Conservation (phyloP, 1,140 invertebrate species). For the Drosophila obscura region DNA sequence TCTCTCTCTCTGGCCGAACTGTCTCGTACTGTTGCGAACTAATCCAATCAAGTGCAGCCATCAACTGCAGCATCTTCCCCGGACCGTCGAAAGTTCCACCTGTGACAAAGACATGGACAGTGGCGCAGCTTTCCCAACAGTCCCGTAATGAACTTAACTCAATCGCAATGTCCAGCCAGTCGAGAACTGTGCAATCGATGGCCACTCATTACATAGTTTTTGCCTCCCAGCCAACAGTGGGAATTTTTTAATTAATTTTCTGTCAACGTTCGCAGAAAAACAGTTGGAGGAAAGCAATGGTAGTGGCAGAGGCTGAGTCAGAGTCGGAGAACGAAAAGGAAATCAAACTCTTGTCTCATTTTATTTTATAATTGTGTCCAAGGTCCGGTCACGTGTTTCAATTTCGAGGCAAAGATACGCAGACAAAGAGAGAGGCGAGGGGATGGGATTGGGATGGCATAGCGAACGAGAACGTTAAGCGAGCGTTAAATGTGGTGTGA, state of each 20-base stretch:
- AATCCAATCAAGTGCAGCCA: slow-evolving; percentile 63
- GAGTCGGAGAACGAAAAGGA: slow-evolving; percentile 17
- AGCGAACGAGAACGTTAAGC: background rate
- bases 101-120: slow-evolving; percentile 20
- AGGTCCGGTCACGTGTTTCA: slow-evolving; percentile 43
- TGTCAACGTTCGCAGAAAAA: slow-evolving; percentile 73
- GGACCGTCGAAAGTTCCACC: slow-evolving; percentile 38
- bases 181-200: slow-evolving; percentile 40
- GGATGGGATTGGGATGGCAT: background rate
- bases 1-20: background rate
- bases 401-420: slow-evolving; percentile 5
- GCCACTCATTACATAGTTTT: slow-evolving; percentile 48
- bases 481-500: background rate
- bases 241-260: slow-evolving; percentile 79
- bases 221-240: slow-evolving; percentile 22
- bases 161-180: slow-evolving; percentile 45
- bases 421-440: background rate
- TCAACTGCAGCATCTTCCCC: slow-evolving; percentile 39
- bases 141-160: slow-evolving; percentile 72
- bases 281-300: slow-evolving; percentile 1
- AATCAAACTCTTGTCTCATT: slow-evolving; percentile 31
- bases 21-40: slow-evolving; percentile 11
- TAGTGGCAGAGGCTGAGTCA: too few relatives aligned
- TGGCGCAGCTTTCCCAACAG: slow-evolving; percentile 6
- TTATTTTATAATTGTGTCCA: slow-evolving; percentile 58